phyloP scores from a whole-genome alignment of 1,140 invertebrate species.

The Matsumurasca onukii region DNA sequence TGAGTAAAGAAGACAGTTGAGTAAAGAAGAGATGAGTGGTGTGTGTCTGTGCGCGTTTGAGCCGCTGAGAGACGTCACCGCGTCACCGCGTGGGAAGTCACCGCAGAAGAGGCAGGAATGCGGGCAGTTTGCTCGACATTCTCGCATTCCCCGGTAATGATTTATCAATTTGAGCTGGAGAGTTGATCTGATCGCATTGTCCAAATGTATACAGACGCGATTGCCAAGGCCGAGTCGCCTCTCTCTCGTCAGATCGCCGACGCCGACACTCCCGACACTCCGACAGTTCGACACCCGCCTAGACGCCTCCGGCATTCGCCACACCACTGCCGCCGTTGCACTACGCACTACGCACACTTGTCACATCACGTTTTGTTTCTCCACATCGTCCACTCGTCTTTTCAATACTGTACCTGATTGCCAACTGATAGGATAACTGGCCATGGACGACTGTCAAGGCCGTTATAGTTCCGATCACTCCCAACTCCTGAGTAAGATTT shows the following conservation, averaged over 20 bases:
- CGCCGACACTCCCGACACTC: background rate
- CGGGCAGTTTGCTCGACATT: conserved; percentile 17
- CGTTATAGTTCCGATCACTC: too few species aligned
- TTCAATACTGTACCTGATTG: too few species aligned
- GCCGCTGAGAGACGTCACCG: background rate
- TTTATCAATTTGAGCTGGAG: conserved; percentile 20
- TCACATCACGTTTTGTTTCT: too few species aligned
- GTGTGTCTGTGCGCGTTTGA: too few species aligned
- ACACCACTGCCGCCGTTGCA: background rate
- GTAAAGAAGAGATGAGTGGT: too few species aligned
- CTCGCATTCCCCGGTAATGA: conserved; percentile 21
- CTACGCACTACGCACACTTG: too few species aligned
- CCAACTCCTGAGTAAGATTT: too few species aligned
- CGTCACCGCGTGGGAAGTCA: background rate
- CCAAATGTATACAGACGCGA: conserved; percentile 16
- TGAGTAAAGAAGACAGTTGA: too few species aligned
- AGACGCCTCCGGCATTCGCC: conserved; percentile 15
- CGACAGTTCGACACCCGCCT: background rate
- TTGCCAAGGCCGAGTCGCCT: conserved; percentile 7
- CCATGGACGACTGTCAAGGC: too few species aligned
- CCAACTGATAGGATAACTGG: too few species aligned
- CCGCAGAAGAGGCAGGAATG: conserved; percentile 3
- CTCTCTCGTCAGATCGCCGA: background rate
- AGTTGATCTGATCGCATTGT: conserved; percentile 15
- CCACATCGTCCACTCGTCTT: too few species aligned